Evolutionary conservation across 2,797 vertebrate species (phyloP).

Genomic region (Esox lucius): DNA sequence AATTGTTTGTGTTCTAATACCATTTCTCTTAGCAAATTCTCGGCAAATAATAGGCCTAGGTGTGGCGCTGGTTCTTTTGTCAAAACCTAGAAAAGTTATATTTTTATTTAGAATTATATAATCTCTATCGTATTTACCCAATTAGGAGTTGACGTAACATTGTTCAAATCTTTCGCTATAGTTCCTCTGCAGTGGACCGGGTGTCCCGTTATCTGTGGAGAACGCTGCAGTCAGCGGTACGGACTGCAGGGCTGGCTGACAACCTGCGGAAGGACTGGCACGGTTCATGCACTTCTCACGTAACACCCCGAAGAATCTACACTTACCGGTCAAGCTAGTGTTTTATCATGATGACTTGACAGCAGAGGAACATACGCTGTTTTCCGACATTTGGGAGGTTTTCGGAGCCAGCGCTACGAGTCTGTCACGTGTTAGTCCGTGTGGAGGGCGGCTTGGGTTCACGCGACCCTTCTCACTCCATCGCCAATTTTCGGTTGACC

Average conservation of each 20-base stretch:
- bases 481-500: constrained; percentile 44
- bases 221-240: neutral
- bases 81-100: neutral
- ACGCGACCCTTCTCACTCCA: constrained; percentile 40
- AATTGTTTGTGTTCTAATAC: neutral
- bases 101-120: neutral
- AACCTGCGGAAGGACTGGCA: neutral
- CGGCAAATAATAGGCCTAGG: neutral
- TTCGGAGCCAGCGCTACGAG: constrained; percentile 39
- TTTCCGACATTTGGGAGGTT: constrained; percentile 10
- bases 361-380: constrained; percentile 30
- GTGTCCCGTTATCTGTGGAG: neutral
- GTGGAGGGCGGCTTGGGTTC: constrained; percentile 32
- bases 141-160: neutral
- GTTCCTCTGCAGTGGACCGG: neutral
- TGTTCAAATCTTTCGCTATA: neutral
- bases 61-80: neutral
- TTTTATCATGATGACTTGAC: constrained; percentile 31
- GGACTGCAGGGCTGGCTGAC: neutral
- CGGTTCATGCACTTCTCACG: neutral
- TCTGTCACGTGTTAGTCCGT: constrained; percentile 67
- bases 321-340: neutral
- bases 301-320: neutral
- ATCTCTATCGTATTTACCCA: neutral
- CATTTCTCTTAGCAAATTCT: neutral